phyloP scores from a whole-genome alignment of 2,113 vertebrate species.

The Silurus meridionalis region DNA sequence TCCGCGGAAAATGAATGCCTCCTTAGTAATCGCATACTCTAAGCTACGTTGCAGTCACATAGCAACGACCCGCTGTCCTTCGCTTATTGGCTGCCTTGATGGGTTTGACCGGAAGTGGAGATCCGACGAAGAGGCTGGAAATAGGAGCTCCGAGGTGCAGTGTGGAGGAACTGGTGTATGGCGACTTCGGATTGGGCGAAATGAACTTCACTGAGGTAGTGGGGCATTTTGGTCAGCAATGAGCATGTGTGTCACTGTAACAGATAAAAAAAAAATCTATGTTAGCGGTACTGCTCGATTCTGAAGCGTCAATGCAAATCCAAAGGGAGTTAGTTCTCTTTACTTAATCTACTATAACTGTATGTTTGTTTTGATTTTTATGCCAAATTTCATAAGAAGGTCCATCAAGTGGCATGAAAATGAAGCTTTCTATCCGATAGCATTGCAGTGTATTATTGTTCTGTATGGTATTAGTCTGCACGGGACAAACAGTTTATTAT shows the following conservation, averaged over 20 bases:
- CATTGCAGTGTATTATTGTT: background rate
- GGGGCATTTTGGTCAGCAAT: background rate
- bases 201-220: constrained; percentile 31
- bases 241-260: background rate
- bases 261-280: background rate
- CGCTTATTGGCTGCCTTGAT: constrained; percentile 64
- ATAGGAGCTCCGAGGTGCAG: background rate
- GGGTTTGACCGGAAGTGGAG: constrained; percentile 69
- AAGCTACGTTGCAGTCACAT: background rate
- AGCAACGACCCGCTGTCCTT: background rate
- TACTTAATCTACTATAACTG: background rate
- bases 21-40: background rate
- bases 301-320: background rate
- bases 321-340: background rate
- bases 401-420: background rate
- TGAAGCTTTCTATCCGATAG: background rate
- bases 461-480: background rate
- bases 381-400: background rate
- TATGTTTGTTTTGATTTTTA: background rate
- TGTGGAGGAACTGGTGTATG: constrained; percentile 7
- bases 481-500: background rate
- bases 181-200: constrained; percentile 13
- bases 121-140: background rate
- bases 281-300: background rate
- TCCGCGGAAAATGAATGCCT: background rate